Conservation (phyloP, 2,888 invertebrate species). For the Meganola albula region DNA sequence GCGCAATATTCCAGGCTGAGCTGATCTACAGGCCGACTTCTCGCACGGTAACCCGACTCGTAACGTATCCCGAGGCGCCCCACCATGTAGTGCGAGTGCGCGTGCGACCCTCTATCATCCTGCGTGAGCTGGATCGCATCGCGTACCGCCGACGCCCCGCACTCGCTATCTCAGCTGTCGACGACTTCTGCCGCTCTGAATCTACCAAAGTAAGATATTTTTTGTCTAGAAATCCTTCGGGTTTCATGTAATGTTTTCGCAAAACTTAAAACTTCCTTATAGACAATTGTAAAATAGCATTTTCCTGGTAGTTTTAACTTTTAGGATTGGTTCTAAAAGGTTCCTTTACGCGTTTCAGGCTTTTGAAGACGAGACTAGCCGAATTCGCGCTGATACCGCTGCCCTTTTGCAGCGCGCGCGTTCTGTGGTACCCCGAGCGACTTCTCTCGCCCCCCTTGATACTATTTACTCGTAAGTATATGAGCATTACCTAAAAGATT, state of each 20-base stretch:
- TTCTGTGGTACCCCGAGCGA: slow-evolving; percentile 84
- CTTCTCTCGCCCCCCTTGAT: slow-evolving; percentile 74
- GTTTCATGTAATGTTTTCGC: too few relatives aligned
- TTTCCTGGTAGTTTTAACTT: too few relatives aligned
- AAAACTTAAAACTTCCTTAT: too few relatives aligned
- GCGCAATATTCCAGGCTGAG: slow-evolving; percentile 55
- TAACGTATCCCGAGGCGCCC: slow-evolving; percentile 77
- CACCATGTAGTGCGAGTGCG: slow-evolving; percentile 76
- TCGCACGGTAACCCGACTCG: slow-evolving; percentile 77
- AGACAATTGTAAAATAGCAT: too few relatives aligned
- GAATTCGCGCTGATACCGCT: slow-evolving; percentile 87
- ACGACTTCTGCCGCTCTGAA: slow-evolving; percentile 87
- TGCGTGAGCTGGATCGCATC: slow-evolving; percentile 83
- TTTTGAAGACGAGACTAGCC: slow-evolving; percentile 89
- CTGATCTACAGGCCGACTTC: slow-evolving; percentile 66
- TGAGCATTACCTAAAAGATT: neutral
- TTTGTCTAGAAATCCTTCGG: too few relatives aligned
- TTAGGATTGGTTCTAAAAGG: too few relatives aligned
- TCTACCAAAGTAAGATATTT: slow-evolving; percentile 80
- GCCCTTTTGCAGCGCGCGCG: slow-evolving; percentile 85
- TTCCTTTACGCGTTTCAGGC: slow-evolving; percentile 71
- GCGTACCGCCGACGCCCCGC: slow-evolving; percentile 80
- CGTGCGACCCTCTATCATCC: slow-evolving; percentile 81
- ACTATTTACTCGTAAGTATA: slow-evolving; percentile 76
- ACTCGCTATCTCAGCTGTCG: slow-evolving; percentile 80